Conservation (phyloP, 2,113 vertebrate species). For the Hirundichthys speculiger region DNA sequence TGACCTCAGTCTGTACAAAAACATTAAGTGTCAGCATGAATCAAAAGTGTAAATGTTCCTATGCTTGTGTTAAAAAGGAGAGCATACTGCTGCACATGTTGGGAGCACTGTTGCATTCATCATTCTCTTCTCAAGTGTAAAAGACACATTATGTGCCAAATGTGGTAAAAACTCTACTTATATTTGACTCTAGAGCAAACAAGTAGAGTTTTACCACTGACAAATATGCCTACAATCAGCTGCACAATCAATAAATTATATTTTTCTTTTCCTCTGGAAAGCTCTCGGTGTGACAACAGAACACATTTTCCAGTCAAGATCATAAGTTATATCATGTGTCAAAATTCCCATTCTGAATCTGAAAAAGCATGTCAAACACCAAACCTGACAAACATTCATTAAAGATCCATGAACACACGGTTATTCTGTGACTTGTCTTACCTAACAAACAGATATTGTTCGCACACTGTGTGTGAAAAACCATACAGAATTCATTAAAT, state of each 20-base stretch:
- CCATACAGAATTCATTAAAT: neutral
- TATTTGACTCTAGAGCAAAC: neutral
- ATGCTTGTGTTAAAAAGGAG: too few relatives aligned
- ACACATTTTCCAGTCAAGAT: neutral
- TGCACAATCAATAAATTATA: neutral
- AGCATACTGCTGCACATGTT: too few relatives aligned
- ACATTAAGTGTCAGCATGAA: too few relatives aligned
- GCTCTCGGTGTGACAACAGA: neutral
- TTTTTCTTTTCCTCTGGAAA: neutral
- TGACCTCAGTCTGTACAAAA: too few relatives aligned
- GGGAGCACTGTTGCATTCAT: neutral
- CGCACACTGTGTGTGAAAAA: neutral
- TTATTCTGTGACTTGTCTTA: slow-evolving; percentile 9
- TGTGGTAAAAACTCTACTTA: neutral
- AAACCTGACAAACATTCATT: slow-evolving; percentile 22
- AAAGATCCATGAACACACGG: slow-evolving; percentile 17
- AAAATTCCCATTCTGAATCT: slow-evolving; percentile 9
- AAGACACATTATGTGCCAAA: neutral
- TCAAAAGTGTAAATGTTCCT: too few relatives aligned
- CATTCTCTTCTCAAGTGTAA: neutral
- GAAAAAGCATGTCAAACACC: slow-evolving; percentile 12
- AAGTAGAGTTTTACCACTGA: neutral
- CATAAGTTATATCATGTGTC: slow-evolving; percentile 12
- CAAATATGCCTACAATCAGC: slow-evolving; percentile 7
- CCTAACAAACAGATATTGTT: slow-evolving; percentile 12